Base-by-base conservation (phyloP, 1,140 invertebrate genomes). In the Samia ricini region DNA sequence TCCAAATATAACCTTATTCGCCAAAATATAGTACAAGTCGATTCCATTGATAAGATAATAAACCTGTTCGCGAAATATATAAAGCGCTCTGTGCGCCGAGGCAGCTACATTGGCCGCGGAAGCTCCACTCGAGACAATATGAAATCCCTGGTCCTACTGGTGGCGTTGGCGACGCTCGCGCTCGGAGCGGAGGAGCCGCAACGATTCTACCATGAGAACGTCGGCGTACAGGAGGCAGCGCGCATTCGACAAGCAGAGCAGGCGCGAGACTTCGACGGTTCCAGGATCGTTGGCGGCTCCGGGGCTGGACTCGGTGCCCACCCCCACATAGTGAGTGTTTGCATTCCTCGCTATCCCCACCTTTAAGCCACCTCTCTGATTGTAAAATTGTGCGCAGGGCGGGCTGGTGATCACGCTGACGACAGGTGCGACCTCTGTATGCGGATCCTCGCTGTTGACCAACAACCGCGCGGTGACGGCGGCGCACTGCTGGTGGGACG, bases 401-500 rank as follows among this genome's bases (percentile, higher is more conserved):
- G 71, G 73, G 1, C 54, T 73, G 6, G 56, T 76, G 36, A 73
- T 76, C 36, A 60, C 66, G 8, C 57, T 76, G 52, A 57, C 59
- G 6, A 29, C 56, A 12, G 71, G 70, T 21, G 63, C 50, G 15
- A 63, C 55, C 6, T 76, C 73, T 1, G 68, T 76, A n/a, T 76
- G 73, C 66, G 73, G 73, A 15, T 67, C 70, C 33, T 70, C 73
- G 6, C 56, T 76, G 51, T 42, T 76, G 56, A 58, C 61, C 61
- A 73, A 70, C 63, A 73, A 71, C 0, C 71, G 71, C 2, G 52
- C 57, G 19, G 58, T 76, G 36, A 76, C 70, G 24, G 69, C 66
- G n/a, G 71, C 65, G 10, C 71, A 73, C 63, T 73, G 71, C 61
- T 73, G 71, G 71, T 52, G 61, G 15, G 71, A 69, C 55, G 62